Evolutionary conservation across 2,888 invertebrate genomes (phyloP), one percentile per base, ranked within the genome.

Genomic region (Spialia ferax): DNA sequence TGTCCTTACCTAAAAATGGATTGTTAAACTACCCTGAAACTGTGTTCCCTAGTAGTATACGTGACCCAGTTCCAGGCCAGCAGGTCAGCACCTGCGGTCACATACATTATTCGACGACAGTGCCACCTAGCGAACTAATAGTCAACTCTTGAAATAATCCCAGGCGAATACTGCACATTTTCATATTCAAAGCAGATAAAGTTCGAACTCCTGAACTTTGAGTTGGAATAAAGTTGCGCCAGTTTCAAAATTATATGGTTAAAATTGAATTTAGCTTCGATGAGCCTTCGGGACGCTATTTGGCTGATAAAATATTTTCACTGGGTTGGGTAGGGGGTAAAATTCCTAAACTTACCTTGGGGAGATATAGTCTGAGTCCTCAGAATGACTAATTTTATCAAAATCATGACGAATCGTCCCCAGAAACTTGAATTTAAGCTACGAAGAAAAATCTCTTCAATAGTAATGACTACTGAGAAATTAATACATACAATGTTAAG

Each of bases 21-120:
- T 42, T n/a, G 42, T 15, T 42, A 15, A 42, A 42, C 15, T 42
- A 15, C 6, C 15, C 42, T 42, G 11, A 42, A 42, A 42, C 42
- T 42, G 42, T 42, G 42, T 42, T 42, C 13, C 42, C 42, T 15
- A 32, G 55, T 29, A 60, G 26, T 59, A 59, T 48, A 45, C 29
- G 60, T 60, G 42, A 60, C 60, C 60, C 48, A 45, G 20, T 23
- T 60, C 29, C n/a, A 11, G 15, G 13, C 18, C 20, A 29, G 29
- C 60, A 29, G 29, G 48, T 26, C 45, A 26, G 18, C 60, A 60
- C 48, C 60, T 60, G 60, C 48, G 60, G 60, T 60, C 45, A 48
- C 45, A 60, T 60, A 23, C 48, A 60, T 60, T 60, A 60, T 26
- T 57, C 60, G 29, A 35, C 38, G 22, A 18, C 57, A 32, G 18